phyloP scores from a whole-genome alignment of 2,113 vertebrate species.

The Aspidoscelis tigris region DNA sequence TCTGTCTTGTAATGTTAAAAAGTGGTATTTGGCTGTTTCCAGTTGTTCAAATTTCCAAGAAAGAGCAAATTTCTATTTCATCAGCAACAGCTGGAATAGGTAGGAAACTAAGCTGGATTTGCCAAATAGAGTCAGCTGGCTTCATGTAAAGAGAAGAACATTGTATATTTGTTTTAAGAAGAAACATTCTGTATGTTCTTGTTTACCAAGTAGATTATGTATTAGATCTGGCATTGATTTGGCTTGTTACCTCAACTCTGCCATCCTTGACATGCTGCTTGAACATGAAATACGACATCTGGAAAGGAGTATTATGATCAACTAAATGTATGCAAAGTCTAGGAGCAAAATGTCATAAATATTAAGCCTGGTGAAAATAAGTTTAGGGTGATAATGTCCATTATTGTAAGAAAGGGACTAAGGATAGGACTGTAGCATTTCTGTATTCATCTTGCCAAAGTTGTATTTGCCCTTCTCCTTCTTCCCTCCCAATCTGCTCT shows the following conservation, averaged over 20 bases:
- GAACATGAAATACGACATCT: background rate
- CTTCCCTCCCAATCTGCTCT: too few species aligned
- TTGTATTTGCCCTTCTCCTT: too few species aligned
- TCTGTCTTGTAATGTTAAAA: background rate
- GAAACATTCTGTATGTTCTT: background rate
- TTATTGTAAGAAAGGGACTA: background rate
- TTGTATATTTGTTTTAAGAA: background rate
- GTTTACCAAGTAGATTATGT: background rate
- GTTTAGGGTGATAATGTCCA: background rate
- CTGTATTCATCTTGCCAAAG: too few species aligned
- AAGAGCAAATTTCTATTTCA: constrained; percentile 15
- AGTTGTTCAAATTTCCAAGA: background rate
- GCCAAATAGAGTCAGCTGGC: background rate
- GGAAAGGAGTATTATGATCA: background rate
- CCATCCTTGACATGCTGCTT: background rate
- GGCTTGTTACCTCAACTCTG: background rate
- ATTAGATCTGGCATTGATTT: background rate
- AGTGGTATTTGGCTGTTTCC: background rate
- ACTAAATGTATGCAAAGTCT: background rate
- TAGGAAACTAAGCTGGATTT: background rate
- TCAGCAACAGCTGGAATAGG: background rate
- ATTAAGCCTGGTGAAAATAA: background rate
- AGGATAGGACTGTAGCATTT: too few species aligned
- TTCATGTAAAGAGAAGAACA: background rate
- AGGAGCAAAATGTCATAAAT: background rate